phyloP scores from a whole-genome alignment of 2,888 invertebrate genomes.

The Erebia ligea region DNA sequence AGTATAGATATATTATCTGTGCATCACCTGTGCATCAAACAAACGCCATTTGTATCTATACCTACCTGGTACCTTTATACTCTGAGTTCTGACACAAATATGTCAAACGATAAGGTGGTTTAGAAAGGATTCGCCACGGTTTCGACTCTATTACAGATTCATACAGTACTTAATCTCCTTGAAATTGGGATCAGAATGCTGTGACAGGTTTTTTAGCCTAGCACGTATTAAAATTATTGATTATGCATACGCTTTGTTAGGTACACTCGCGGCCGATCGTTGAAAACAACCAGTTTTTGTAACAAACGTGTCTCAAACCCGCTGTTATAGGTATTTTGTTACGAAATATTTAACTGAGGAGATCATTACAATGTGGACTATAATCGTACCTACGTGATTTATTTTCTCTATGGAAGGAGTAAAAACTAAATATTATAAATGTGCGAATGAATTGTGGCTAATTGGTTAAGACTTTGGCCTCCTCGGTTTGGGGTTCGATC shows the following conservation, averaged over 20 bases:
- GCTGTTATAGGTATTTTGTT: constrained; percentile 9
- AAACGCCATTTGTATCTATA: not conserved
- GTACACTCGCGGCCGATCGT: not conserved
- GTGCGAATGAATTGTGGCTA: no score
- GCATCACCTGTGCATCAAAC: no score
- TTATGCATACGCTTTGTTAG: constrained; percentile 21
- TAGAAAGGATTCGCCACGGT: constrained; percentile 34
- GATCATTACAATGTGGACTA: not conserved
- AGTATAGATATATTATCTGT: no score
- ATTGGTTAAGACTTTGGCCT: no score
- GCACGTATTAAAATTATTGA: constrained; percentile 24
- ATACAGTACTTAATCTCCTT: not conserved
- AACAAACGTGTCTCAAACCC: constrained; percentile 7
- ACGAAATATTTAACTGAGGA: constrained; percentile 7
- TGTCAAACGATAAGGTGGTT: constrained; percentile 32
- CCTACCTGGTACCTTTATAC: not conserved
- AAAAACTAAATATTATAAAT: not conserved
- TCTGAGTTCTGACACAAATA: constrained; percentile 24
- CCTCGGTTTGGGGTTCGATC: no score
- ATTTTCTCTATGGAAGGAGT: not conserved
- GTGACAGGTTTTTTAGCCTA: not conserved
- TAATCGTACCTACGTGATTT: not conserved
- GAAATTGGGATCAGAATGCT: not conserved
- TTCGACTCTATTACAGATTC: not conserved
- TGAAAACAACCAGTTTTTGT: constrained; percentile 17